phyloP scores from a whole-genome alignment of 2,113 vertebrate species.

The Puffinus mauretanicus region DNA sequence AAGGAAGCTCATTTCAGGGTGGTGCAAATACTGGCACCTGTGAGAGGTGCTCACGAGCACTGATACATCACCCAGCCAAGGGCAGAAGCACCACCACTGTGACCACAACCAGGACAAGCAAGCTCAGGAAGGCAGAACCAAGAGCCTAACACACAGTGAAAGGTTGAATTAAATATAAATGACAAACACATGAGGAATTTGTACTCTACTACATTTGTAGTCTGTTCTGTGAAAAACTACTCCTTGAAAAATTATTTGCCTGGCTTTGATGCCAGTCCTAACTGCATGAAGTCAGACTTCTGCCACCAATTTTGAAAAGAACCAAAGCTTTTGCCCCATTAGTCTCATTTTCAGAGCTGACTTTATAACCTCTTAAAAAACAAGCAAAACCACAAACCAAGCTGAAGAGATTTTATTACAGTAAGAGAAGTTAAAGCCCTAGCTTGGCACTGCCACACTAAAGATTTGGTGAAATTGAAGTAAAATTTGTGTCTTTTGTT shows the following conservation, averaged over 20 bases:
- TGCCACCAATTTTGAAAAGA: not conserved
- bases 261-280: not conserved
- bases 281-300: not conserved
- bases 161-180: not conserved
- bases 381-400: not conserved
- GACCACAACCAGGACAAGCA: not conserved
- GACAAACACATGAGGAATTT: not conserved
- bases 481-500: not conserved
- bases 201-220: not conserved
- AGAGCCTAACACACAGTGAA: not conserved
- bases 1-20: not conserved
- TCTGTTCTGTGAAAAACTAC: not conserved
- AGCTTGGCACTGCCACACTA: not conserved
- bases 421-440: not conserved
- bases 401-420: not conserved
- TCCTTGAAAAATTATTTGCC: not conserved
- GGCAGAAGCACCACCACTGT: not conserved
- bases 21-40: not conserved
- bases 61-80: not conserved
- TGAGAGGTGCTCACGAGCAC: not conserved
- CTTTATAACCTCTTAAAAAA: not conserved
- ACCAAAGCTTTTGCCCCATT: not conserved
- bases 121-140: not conserved
- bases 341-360: not conserved
- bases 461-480: not conserved